Percentiles rank a stretch among this genome's conserved stretches.
Conservation (phyloP, 2,888 invertebrate species). For the Oxyscelio sp. region DNA sequence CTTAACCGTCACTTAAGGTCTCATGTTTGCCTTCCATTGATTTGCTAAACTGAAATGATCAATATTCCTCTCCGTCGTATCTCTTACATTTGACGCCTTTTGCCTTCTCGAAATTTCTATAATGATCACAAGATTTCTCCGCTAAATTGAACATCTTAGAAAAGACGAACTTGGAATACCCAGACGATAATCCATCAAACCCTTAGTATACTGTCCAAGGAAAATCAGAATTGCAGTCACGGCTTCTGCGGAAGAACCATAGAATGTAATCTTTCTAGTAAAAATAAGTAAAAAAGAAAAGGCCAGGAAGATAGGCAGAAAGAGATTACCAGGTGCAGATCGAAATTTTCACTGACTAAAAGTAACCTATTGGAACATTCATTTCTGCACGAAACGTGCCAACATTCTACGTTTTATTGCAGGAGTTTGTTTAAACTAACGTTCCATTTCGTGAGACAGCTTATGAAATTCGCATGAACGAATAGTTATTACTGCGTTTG, state of each 20-base stretch:
- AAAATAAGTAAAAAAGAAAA: constrained; percentile 31
- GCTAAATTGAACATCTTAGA: constrained; percentile 72
- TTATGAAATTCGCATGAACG: too few species aligned
- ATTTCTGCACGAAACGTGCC: constrained; percentile 64
- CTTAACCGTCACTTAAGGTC: constrained; percentile 27
- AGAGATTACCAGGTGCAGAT: constrained; percentile 71
- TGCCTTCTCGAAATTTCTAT: constrained; percentile 64
- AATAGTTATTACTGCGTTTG: too few species aligned
- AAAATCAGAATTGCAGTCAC: constrained; percentile 75
- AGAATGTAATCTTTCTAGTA: constrained; percentile 69
- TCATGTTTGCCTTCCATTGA: constrained; percentile 34
- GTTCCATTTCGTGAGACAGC: too few species aligned
- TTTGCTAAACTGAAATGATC: constrained; percentile 47
- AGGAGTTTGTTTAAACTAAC: constrained; percentile 35
- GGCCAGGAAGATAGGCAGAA: constrained; percentile 17
- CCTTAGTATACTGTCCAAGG: constrained; percentile 69
- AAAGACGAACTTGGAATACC: constrained; percentile 67
- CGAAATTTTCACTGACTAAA: constrained; percentile 65
- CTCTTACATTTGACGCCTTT: constrained; percentile 58
- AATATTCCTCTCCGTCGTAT: constrained; percentile 48
- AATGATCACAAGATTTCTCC: constrained; percentile 63
- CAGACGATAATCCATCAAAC: constrained; percentile 75
- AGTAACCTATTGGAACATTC: constrained; percentile 70
- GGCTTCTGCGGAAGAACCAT: constrained; percentile 65
- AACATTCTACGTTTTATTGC: constrained; percentile 58